These are phyloP conservation scores for Condylura cristata DNA, from an alignment of 2,113 vertebrate genomes.

Conservation along the genomic window DNA sequence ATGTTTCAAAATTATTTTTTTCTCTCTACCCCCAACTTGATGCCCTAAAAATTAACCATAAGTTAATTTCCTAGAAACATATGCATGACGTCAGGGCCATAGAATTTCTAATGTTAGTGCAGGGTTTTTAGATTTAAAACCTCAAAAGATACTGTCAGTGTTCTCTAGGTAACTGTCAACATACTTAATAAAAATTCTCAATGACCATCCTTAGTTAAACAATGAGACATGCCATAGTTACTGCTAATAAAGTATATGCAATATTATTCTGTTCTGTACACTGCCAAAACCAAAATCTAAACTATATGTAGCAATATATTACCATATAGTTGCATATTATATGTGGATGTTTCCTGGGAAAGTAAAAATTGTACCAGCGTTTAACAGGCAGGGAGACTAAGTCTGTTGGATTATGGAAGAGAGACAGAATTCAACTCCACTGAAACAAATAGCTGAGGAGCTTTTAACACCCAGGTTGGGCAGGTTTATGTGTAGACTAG, in stretches of 20 bases:
- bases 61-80: neutral
- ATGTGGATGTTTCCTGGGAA: constrained; percentile 11
- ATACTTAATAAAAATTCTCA: neutral
- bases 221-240: neutral
- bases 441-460: neutral
- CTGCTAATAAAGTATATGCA: neutral
- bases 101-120: neutral
- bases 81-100: neutral
- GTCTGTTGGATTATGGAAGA: neutral
- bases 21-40: rapidly evolving
- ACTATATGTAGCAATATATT: neutral
- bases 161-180: neutral
- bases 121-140: neutral
- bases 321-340: neutral
- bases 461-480: neutral
- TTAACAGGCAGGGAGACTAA: neutral
- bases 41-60: neutral
- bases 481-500: neutral
- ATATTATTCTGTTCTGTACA: neutral
- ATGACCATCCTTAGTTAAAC: neutral
- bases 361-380: neutral
- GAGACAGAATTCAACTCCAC: neutral
- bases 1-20: neutral
- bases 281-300: neutral
- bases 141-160: neutral